phyloP scores from a whole-genome alignment of 2,888 invertebrate species.

The Pardosa pseudoannulata region DNA sequence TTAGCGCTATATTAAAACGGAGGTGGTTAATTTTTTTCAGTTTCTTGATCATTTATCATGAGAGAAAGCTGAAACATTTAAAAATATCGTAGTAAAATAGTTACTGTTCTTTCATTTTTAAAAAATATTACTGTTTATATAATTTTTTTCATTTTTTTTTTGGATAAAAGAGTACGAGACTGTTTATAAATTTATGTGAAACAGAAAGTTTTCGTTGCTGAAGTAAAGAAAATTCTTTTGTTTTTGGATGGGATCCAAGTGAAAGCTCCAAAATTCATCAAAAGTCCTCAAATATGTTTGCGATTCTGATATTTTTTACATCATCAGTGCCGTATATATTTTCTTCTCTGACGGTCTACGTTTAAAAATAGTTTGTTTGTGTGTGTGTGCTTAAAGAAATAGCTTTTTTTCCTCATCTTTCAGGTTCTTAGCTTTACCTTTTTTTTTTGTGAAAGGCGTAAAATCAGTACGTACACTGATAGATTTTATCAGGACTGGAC shows the following conservation, averaged over 20 bases:
- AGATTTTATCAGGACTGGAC: neutral
- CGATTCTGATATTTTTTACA: conserved; percentile 59
- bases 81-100: no score
- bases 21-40: no score
- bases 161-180: neutral
- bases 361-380: conserved; percentile 54
- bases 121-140: neutral
- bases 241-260: conserved; percentile 54
- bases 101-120: no score
- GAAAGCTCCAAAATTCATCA: conserved; percentile 65
- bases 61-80: no score
- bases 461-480: neutral
- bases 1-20: no score
- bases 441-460: no score
- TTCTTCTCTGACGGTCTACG: conserved; percentile 39
- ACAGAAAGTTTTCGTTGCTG: conserved; percentile 49
- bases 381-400: conserved; percentile 17
- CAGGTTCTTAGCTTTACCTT: neutral
- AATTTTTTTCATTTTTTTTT: neutral
- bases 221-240: conserved; percentile 38
- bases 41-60: no score
- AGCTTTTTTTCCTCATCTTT: conserved; percentile 28
- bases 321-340: conserved; percentile 55
- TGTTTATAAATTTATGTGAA: neutral
- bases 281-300: conserved; percentile 67